These are phyloP conservation scores for Lepisosteus oculatus DNA, from an alignment of 2,113 vertebrate genomes.

Conservation along the genomic window DNA sequence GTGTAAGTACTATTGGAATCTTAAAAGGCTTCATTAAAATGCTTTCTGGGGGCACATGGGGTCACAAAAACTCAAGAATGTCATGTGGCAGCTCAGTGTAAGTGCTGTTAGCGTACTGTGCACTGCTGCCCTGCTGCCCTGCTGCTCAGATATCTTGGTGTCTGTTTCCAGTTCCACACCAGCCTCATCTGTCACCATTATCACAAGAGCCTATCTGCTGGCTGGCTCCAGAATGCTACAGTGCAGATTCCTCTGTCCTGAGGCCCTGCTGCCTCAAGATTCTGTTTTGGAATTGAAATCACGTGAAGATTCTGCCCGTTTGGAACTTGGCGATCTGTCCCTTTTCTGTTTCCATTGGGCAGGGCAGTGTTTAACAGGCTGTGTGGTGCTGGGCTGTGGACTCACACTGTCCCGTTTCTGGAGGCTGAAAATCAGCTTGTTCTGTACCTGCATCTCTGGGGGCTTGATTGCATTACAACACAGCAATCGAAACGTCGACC, in stretches of 20 bases:
- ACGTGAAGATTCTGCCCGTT: too few species aligned
- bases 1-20: too few species aligned
- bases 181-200: slow-evolving; percentile 37
- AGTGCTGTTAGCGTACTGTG: slow-evolving; percentile 11
- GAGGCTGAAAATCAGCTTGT: too few species aligned
- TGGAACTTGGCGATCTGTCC: too few species aligned
- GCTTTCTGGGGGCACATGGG: background rate
- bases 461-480: too few species aligned
- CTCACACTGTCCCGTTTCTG: too few species aligned
- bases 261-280: background rate
- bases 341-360: too few species aligned
- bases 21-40: background rate
- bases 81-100: background rate
- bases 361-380: background rate
- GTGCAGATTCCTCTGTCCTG: slow-evolving; percentile 17
- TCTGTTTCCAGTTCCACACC: slow-evolving; percentile 40
- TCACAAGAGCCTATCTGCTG: slow-evolving; percentile 41
- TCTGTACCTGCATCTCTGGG: too few species aligned
- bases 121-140: slow-evolving; percentile 21
- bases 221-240: slow-evolving; percentile 31
- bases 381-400: too few species aligned
- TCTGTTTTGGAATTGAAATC: background rate
- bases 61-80: background rate
- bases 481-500: too few species aligned
- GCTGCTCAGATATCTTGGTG: slow-evolving; percentile 14